Percentiles rank a stretch among this genome's conserved stretches.
Evolutionary conservation across 92 coral and sea anemone genomes (phyloP).

Genomic region (Epizoanthus rinbou): DNA sequence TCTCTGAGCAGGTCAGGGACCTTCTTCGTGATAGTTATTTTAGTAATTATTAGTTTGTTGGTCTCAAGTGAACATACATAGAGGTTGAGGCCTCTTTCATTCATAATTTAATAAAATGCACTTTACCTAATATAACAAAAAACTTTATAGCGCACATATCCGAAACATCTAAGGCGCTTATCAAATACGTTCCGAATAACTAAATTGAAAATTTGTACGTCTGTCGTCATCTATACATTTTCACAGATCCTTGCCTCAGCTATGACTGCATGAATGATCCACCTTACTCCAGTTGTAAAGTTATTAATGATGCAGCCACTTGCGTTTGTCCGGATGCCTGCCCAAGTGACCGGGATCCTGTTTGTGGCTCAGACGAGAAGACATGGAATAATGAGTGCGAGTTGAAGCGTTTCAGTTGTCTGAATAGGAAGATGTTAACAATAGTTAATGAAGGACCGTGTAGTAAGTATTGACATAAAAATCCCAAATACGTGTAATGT

Average conservation of each 20-base stretch:
- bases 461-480: background rate
- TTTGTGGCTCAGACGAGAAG: conserved; percentile 26
- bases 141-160: too few species aligned
- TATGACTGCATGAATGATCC: conserved; percentile 18
- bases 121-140: too few species aligned
- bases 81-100: too few species aligned
- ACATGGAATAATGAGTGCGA: conserved; percentile 28
- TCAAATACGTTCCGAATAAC: too few species aligned
- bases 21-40: too few species aligned
- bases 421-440: conserved; percentile 7
- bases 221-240: background rate
- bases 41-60: too few species aligned
- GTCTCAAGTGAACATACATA: too few species aligned
- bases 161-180: too few species aligned
- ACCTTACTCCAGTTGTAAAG: conserved; percentile 17
- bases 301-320: background rate
- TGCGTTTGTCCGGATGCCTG: conserved; percentile 27
- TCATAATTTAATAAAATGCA: too few species aligned
- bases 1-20: too few species aligned
- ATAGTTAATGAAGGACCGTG: conserved; percentile 16
- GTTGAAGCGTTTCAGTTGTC: conserved; percentile 20
- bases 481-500: too few species aligned
- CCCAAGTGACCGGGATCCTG: background rate
- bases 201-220: too few species aligned
- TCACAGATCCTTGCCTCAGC: conserved; percentile 24